Conservation (phyloP, 2,113 vertebrate genomes). For the Chelonoidis abingdonii region DNA sequence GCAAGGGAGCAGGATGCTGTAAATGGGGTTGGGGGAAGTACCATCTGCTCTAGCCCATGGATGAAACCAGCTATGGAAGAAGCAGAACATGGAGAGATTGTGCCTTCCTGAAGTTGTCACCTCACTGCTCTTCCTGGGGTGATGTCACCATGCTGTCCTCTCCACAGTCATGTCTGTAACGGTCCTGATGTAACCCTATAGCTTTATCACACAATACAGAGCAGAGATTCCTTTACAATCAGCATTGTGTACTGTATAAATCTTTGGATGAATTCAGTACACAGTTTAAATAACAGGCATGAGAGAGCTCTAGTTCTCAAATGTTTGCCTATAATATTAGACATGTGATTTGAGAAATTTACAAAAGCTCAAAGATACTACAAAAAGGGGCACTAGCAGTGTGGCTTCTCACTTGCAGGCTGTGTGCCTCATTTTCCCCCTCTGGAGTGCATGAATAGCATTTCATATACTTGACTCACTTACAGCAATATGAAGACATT, state of each 20-base stretch:
- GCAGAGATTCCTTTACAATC: neutral
- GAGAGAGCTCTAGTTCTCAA: neutral
- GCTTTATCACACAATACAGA: neutral
- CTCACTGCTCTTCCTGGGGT: neutral
- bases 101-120: neutral
- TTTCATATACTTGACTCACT: neutral
- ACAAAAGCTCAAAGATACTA: neutral
- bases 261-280: neutral
- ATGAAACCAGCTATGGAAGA: neutral
- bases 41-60: neutral
- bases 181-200: neutral
- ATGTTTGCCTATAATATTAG: neutral
- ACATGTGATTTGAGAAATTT: neutral
- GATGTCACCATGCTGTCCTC: neutral
- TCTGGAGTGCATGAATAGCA: neutral
- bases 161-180: neutral
- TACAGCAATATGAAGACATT: neutral
- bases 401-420: neutral
- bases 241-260: neutral
- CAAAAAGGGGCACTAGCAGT: neutral
- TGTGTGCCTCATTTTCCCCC: neutral
- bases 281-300: neutral
- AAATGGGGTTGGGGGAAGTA: neutral
- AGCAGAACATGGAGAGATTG: neutral
- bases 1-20: neutral